A percentile compares a stretch with the other conserved stretches of the same genome.
phyloP scores from a whole-genome alignment of 2,888 invertebrate genomes.

The Spodoptera littoralis region DNA sequence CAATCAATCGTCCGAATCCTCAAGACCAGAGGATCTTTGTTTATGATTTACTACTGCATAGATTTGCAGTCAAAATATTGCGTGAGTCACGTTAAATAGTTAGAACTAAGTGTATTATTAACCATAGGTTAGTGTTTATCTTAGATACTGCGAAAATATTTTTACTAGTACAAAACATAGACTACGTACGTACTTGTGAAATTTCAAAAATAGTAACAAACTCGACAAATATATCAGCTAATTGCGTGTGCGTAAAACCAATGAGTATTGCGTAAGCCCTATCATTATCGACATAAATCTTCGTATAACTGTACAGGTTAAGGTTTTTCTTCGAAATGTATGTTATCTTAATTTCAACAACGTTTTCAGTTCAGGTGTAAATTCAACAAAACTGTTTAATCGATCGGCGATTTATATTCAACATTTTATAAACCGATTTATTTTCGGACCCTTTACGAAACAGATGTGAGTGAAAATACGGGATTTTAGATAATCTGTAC shows the following conservation, averaged over 20 bases:
- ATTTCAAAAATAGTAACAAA: slow-evolving; percentile 15
- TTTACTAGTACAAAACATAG: slow-evolving; percentile 12
- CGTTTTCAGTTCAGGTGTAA: slow-evolving; percentile 10
- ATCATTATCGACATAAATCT: slow-evolving; percentile 31
- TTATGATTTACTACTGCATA: slow-evolving; percentile 13
- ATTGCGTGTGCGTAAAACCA: slow-evolving; percentile 18
- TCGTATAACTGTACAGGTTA: slow-evolving; percentile 20
- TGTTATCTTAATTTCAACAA: slow-evolving; percentile 35
- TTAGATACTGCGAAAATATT: slow-evolving; percentile 29
- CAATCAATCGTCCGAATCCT: background rate
- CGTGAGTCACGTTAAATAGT: slow-evolving; percentile 44
- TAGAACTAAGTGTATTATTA: slow-evolving; percentile 10
- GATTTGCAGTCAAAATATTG: slow-evolving; percentile 16
- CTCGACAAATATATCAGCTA: slow-evolving; percentile 17
- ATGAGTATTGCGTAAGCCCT: slow-evolving; percentile 18
- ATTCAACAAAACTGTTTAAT: slow-evolving; percentile 28
- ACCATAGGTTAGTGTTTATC: slow-evolving; percentile 25
- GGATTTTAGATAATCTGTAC: slow-evolving; percentile 1
- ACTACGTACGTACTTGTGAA: slow-evolving; percentile 13
- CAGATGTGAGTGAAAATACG: slow-evolving; percentile 14
- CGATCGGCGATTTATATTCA: slow-evolving; percentile 25
- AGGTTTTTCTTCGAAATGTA: slow-evolving; percentile 25
- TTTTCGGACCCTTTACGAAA: slow-evolving; percentile 33
- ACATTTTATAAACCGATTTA: slow-evolving; percentile 34
- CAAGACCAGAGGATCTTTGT: background rate